Base-by-base conservation (phyloP, 2,888 invertebrate genomes). In the Chalcosyrphus nemorum region DNA sequence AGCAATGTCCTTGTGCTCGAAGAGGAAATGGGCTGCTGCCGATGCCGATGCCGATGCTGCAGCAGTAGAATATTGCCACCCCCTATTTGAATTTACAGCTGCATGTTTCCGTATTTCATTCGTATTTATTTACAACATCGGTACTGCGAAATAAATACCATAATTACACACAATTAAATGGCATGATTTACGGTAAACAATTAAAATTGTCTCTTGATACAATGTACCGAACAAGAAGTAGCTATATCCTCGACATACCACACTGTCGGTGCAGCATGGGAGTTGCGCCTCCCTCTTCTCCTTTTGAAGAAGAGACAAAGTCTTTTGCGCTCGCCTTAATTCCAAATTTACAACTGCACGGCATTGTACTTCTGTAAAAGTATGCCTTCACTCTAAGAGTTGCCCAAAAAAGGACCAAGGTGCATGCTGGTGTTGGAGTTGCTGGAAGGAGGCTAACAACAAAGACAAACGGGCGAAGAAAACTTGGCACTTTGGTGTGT, bases 161-260 rank as follows among this genome's bases (percentile, higher is more conserved):
- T 84, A 84, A 84, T 84, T 84, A 84, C 84, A 84, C 84, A 84
- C 80, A 84, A 80, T 80, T 78, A 84, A 84, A 80, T 84, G 84
- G 63, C 84, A 84, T 78, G 84, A 84, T 84, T 84, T 84, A 84
- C 78, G 43, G 80, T 78, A 70, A 75, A 80, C 84, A 84, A 84
- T 84, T 84, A 80, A 84, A 80, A 84, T 80, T 78, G 82, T 82
- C 82, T 82, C 77, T 56, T 35, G 72, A 29, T 66, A 81, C 76
- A 81, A 65, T 66, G 56, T 65, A 35, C 70, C 57, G 70, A 81
- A 68, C 81, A 61, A 70, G 56, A 1, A 24, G 24, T 41, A 13
- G 19, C 50, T 24, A 32, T 29, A 52, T 52, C 68, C 43, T 61
- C 50, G 21, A 56, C 17, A 65, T 50, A 57, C 35, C 27, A 43